Conservation (phyloP, 2,113 vertebrate species). For the Ameiurus melas region DNA sequence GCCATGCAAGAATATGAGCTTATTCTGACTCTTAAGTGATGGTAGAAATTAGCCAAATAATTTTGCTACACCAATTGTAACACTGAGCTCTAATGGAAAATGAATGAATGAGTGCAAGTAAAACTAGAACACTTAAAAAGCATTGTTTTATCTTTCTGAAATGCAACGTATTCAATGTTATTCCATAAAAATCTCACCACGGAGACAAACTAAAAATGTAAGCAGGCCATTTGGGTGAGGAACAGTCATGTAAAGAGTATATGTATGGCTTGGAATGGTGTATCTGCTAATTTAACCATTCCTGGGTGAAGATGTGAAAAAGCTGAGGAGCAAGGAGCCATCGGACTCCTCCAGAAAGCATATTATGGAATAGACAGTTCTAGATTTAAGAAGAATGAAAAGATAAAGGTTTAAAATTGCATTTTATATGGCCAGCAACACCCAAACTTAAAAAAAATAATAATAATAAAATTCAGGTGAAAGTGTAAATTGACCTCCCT, state of each 20-base stretch:
- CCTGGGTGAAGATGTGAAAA: constrained; percentile 26
- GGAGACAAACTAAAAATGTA: background rate
- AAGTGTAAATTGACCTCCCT: too few species aligned
- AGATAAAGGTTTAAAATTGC: background rate
- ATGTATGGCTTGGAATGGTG: background rate
- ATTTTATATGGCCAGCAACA: background rate
- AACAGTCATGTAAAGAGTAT: constrained; percentile 15
- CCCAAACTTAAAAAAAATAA: background rate
- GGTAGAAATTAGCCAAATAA: background rate
- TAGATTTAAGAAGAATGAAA: background rate
- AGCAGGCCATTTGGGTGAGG: background rate
- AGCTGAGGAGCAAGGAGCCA: background rate
- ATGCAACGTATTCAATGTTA: background rate
- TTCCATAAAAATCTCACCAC: background rate
- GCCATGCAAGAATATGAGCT: background rate
- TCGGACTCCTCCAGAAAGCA: constrained; percentile 16
- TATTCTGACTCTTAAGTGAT: background rate
- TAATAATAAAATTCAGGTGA: background rate
- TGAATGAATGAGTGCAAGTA: background rate
- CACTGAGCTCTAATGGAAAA: background rate
- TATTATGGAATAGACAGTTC: background rate
- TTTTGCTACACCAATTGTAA: background rate
- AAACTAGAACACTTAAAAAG: background rate
- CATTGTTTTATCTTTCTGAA: background rate
- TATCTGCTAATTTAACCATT: constrained; percentile 8